These are phyloP conservation scores for Seladonia tumulorum DNA, from an alignment of 2,888 invertebrate genomes.

Conservation along the genomic window DNA sequence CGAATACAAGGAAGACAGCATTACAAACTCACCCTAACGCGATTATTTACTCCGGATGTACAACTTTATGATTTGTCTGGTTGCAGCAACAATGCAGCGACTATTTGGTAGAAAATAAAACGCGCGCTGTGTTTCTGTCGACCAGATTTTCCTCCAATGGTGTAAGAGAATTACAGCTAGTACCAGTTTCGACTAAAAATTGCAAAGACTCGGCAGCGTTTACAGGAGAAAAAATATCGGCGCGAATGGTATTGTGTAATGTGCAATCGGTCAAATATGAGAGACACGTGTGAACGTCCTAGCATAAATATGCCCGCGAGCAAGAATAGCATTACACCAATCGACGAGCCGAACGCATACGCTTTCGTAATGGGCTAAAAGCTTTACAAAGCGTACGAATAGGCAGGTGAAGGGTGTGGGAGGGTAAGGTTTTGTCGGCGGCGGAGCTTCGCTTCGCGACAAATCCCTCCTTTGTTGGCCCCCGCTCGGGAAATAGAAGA, in stretches of 20 bases:
- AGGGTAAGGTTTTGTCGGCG: conserved; percentile 71
- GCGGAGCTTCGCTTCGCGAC: conserved; percentile 72
- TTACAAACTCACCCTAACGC: too few species aligned
- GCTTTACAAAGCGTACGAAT: conserved; percentile 69
- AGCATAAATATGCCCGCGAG: conserved; percentile 47
- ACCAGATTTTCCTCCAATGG: neutral
- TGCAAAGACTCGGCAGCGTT: neutral
- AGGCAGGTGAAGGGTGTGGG: conserved; percentile 47
- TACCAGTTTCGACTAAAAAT: neutral
- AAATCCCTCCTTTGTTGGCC: conserved; percentile 77
- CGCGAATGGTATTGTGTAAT: neutral
- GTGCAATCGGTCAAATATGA: neutral
- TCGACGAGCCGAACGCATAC: conserved; percentile 67
- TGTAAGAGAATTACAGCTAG: neutral
- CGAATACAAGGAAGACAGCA: too few species aligned
- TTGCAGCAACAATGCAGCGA: neutral
- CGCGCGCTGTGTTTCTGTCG: neutral
- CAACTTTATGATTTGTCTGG: neutral
- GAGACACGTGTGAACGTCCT: conserved; percentile 5
- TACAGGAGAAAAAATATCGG: neutral
- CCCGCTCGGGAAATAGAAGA: conserved; percentile 46
- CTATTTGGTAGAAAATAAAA: neutral
- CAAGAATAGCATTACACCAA: conserved; percentile 66
- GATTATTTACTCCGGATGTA: too few species aligned
- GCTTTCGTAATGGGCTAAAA: conserved; percentile 68